Evolutionary conservation across 2,113 vertebrate species (phyloP).

Genomic region (Hydrolagus affinis): DNA sequence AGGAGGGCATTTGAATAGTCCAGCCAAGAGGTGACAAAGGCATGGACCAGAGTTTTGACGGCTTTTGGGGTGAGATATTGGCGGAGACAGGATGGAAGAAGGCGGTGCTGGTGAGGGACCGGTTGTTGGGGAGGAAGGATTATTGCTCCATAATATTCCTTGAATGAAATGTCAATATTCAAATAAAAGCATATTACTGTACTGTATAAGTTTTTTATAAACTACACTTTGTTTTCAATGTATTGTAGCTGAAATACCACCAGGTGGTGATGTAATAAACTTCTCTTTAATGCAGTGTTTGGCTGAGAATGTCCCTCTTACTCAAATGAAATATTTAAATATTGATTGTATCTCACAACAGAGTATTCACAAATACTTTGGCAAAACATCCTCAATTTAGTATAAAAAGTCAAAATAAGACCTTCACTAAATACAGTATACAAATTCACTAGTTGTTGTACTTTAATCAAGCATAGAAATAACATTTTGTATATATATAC

Average conservation of each 20-base stretch:
- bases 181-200: background rate
- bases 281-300: background rate
- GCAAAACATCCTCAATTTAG: background rate
- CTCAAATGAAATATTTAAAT: too few relatives aligned
- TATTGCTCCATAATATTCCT: background rate
- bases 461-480: background rate
- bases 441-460: background rate
- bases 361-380: too few relatives aligned
- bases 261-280: constrained; percentile 4
- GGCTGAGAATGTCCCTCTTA: too few relatives aligned
- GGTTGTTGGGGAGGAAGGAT: background rate
- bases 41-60: too few relatives aligned
- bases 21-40: too few relatives aligned
- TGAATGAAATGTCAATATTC: background rate
- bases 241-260: constrained; percentile 2
- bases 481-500: background rate
- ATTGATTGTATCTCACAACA: too few relatives aligned
- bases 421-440: background rate
- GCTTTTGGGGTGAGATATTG: too few relatives aligned
- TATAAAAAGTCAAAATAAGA: background rate
- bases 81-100: too few relatives aligned
- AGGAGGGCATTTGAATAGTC: too few relatives aligned
- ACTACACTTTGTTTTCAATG: background rate
- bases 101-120: too few relatives aligned
- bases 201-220: background rate